Conservation (phyloP, 2,888 invertebrate species). For the Colletes collaris region DNA sequence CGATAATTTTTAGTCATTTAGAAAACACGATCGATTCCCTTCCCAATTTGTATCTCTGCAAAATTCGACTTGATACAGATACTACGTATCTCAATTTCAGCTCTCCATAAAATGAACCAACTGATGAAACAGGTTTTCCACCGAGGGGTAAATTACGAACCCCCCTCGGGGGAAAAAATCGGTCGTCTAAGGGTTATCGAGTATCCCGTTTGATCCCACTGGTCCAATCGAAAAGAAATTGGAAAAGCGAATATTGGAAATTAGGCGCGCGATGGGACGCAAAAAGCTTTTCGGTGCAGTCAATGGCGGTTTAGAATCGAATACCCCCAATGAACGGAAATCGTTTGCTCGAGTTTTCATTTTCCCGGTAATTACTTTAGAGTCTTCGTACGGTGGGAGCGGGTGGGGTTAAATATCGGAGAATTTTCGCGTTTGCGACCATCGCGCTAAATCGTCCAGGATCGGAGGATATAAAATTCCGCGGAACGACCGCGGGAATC, state of each 20-base stretch:
- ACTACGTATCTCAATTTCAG: no score
- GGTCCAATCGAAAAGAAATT: constrained; percentile 21
- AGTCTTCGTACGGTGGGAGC: constrained; percentile 5
- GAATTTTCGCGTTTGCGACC: not conserved
- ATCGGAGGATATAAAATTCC: constrained; percentile 11
- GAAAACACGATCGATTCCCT: no score
- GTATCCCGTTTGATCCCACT: no score
- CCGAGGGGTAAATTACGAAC: no score
- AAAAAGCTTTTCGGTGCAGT: constrained; percentile 18
- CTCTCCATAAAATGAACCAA: no score
- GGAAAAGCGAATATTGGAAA: constrained; percentile 37
- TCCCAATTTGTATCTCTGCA: no score
- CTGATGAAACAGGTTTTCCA: no score
- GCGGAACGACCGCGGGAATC: constrained; percentile 20
- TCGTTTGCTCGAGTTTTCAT: constrained; percentile 47
- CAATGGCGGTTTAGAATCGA: constrained; percentile 38
- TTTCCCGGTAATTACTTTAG: constrained; percentile 44
- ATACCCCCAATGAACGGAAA: constrained; percentile 27
- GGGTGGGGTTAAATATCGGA: constrained; percentile 29
- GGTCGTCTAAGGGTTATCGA: no score
- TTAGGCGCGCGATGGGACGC: constrained; percentile 1
- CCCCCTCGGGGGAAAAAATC: no score
- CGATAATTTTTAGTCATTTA: no score
- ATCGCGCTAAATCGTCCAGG: no score
- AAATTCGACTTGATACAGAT: no score